Evolutionary conservation across 2,888 invertebrate species (phyloP).

Genomic region (Melipona bicolor): DNA sequence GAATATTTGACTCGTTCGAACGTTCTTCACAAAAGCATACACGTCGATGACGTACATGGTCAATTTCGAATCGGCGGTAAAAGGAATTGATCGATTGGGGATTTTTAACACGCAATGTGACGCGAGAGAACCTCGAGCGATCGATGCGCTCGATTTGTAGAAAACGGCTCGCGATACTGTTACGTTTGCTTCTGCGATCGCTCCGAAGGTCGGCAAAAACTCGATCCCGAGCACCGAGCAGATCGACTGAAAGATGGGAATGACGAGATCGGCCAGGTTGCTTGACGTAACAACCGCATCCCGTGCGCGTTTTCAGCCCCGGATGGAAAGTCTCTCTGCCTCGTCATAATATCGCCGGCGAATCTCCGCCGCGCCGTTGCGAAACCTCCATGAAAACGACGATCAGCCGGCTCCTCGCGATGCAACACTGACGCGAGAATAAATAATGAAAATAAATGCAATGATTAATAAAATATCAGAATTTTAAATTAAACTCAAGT

Average conservation of each 20-base stretch:
- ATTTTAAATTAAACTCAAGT: too few species aligned
- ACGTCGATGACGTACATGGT: too few species aligned
- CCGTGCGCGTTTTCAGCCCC: conserved; percentile 41
- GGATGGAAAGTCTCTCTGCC: conserved; percentile 58
- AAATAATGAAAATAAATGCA: too few species aligned
- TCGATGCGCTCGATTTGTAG: background rate
- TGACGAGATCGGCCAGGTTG: conserved; percentile 30
- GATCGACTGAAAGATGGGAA: conserved; percentile 35
- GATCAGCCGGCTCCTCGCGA: conserved; percentile 1
- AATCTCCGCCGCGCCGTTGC: conserved; percentile 36
- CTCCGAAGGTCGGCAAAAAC: conserved; percentile 8
- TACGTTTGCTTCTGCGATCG: conserved; percentile 13
- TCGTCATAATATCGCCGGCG: conserved; percentile 29
- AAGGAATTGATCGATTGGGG: too few species aligned
- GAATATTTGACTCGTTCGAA: too few species aligned
- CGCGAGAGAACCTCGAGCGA: background rate
- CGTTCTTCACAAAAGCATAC: too few species aligned
- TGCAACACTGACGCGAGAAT: background rate
- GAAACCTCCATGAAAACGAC: conserved; percentile 22
- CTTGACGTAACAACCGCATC: conserved; percentile 46
- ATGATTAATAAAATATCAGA: too few species aligned
- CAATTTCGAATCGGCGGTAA: too few species aligned
- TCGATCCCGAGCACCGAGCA: conserved; percentile 4
- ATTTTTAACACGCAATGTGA: background rate
- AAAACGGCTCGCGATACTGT: conserved; percentile 6